Conservation (phyloP, 2,113 vertebrate species). For the Ammospiza nelsoni region DNA sequence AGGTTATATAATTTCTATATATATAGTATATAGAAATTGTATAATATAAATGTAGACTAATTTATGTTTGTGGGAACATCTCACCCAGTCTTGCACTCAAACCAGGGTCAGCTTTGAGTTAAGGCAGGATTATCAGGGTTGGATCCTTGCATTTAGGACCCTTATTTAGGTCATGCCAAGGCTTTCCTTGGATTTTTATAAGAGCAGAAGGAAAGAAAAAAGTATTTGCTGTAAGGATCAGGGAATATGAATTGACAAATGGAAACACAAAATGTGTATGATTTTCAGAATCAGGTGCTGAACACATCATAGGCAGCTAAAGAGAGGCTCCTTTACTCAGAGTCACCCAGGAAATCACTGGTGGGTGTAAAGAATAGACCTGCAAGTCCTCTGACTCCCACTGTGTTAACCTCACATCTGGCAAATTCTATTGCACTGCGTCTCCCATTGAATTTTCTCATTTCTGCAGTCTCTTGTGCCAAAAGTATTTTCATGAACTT, state of each 20-base stretch:
- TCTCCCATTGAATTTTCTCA: not conserved
- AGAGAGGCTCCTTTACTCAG: not conserved
- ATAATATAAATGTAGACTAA: not conserved
- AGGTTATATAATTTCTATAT: too few species aligned
- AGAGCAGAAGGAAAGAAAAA: not conserved
- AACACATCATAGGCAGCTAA: not conserved
- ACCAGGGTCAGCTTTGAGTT: not conserved
- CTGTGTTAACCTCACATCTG: not conserved
- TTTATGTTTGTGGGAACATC: not conserved
- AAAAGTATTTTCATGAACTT: conserved; percentile 11
- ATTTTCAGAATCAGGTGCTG: not conserved
- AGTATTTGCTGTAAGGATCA: not conserved
- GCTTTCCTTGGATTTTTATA: not conserved
- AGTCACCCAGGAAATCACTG: not conserved
- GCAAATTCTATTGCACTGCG: not conserved
- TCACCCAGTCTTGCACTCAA: not conserved
- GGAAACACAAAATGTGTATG: not conserved
- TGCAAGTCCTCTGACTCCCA: not conserved
- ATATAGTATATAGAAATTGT: too few species aligned
- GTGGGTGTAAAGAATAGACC: not conserved
- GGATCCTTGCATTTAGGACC: not conserved
- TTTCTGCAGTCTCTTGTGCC: not conserved
- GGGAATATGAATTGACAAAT: not conserved
- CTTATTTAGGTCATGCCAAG: not conserved
- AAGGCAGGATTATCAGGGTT: not conserved